Percentiles rank a stretch among this genome's conserved stretches.
Evolutionary conservation across 2,797 vertebrate species (phyloP).

Genomic region (Scleropages formosus): DNA sequence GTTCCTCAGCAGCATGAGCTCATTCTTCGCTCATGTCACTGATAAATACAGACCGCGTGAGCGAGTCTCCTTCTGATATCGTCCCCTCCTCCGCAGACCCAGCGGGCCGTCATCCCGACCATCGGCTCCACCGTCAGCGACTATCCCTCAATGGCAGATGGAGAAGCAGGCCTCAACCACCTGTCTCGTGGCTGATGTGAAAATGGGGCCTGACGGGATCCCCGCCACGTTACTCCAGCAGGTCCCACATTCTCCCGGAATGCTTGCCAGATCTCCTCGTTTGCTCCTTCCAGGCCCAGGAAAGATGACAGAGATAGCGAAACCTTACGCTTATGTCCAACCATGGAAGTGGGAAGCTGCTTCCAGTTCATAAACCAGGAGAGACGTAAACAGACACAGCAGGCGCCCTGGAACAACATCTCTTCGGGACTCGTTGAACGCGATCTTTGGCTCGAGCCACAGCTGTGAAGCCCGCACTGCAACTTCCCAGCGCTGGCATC

Average conservation of each 20-base stretch:
- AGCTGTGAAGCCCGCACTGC: background rate
- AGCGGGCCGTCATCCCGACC: slow-evolving; percentile 62
- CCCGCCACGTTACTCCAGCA: slow-evolving; percentile 28
- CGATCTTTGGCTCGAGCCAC: background rate
- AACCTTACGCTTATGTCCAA: background rate
- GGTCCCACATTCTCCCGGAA: background rate
- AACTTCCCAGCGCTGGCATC: background rate
- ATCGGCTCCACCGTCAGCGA: slow-evolving; percentile 30
- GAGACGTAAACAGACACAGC: background rate
- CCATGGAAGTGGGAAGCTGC: background rate
- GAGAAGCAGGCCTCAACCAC: slow-evolving; percentile 8
- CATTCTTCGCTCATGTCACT: slow-evolving; percentile 71
- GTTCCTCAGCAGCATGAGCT: slow-evolving; percentile 65
- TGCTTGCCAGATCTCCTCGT: background rate
- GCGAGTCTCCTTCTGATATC: slow-evolving; percentile 63
- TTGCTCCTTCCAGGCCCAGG: slow-evolving; percentile 3
- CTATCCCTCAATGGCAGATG: slow-evolving; percentile 17
- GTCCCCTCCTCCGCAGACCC: slow-evolving; percentile 46
- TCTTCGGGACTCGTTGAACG: background rate
- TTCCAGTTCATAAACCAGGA: background rate
- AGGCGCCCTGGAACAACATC: background rate
- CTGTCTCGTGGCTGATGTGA: background rate
- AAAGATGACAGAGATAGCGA: background rate
- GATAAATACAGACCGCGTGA: slow-evolving; percentile 78
- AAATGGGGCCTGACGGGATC: slow-evolving; percentile 43